These are phyloP conservation scores for Brevipalpus yothersi DNA, from an alignment of 1,140 invertebrate genomes.

Conservation along the genomic window DNA sequence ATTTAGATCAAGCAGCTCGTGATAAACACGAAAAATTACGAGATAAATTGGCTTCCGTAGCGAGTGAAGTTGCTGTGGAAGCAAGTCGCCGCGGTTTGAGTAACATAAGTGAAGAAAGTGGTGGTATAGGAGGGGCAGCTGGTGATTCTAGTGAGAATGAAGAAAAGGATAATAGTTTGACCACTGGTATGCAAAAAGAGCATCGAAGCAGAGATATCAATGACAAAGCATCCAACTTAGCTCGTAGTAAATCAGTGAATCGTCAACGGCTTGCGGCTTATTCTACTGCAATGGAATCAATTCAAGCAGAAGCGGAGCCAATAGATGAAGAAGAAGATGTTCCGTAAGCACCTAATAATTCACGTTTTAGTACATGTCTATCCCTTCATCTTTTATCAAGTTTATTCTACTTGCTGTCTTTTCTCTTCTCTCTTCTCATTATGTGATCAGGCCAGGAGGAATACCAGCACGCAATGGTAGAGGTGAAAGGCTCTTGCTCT, in stretches of 20 bases:
- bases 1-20: conserved; percentile 13
- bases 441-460: conserved; percentile 53
- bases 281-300: conserved; percentile 90
- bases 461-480: conserved; percentile 88
- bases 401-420: not conserved
- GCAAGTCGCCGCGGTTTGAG: not conserved
- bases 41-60: conserved; percentile 2
- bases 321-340: conserved; percentile 86
- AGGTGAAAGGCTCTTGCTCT: conserved; percentile 85
- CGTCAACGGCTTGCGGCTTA: conserved; percentile 71
- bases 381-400: not conserved
- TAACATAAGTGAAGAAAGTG: not conserved
- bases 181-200: not conserved
- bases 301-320: conserved; percentile 77
- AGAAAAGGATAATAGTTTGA: not conserved
- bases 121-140: not conserved
- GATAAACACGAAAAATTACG: conserved; percentile 11
- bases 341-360: conserved; percentile 43
- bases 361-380: not conserved
- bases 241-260: conserved; percentile 53
- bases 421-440: not conserved
- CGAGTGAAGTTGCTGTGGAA: conserved; percentile 6
- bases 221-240: conserved; percentile 10
- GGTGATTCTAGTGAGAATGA: not conserved
- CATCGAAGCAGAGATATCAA: not conserved